Conservation (phyloP, 1,140 invertebrate species). For the Stegodyphus dumicola region DNA sequence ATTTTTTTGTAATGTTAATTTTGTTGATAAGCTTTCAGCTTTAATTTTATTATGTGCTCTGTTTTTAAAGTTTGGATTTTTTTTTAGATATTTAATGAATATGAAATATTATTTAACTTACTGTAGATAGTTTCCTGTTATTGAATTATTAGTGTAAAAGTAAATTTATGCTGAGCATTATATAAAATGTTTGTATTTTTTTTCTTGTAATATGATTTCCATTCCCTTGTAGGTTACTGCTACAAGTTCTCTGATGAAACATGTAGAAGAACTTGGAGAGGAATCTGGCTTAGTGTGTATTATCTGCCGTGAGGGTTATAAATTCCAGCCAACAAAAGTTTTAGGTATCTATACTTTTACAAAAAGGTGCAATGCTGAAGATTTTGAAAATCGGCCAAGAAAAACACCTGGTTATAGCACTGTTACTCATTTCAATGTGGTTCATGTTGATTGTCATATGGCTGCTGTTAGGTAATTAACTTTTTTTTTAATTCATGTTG, state of each 20-base stretch:
- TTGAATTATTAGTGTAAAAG: too few species aligned
- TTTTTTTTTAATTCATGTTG: too few species aligned
- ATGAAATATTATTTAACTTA: too few species aligned
- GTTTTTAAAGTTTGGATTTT: too few species aligned
- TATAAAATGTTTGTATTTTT: neutral
- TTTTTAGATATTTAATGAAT: too few species aligned
- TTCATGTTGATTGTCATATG: constrained; percentile 98
- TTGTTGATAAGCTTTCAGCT: too few species aligned
- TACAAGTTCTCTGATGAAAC: constrained; percentile 77
- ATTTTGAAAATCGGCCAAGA: constrained; percentile 89
- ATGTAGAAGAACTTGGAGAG: constrained; percentile 94
- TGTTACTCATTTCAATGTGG: constrained; percentile 97
- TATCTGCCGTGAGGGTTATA: constrained; percentile 97
- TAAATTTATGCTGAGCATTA: neutral
- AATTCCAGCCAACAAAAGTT: constrained; percentile 91
- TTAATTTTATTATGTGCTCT: too few species aligned
- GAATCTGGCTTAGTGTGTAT: constrained; percentile 96
- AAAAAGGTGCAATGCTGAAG: constrained; percentile 94
- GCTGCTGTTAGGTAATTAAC: constrained; percentile 82
- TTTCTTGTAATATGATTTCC: neutral
- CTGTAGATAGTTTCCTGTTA: too few species aligned
- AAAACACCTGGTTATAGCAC: constrained; percentile 82
- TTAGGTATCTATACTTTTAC: constrained; percentile 97
- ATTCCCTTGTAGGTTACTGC: constrained; percentile 72
- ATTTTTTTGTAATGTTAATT: too few species aligned